phyloP scores from a whole-genome alignment of 2,888 invertebrate species.

The Tethea ocularis region DNA sequence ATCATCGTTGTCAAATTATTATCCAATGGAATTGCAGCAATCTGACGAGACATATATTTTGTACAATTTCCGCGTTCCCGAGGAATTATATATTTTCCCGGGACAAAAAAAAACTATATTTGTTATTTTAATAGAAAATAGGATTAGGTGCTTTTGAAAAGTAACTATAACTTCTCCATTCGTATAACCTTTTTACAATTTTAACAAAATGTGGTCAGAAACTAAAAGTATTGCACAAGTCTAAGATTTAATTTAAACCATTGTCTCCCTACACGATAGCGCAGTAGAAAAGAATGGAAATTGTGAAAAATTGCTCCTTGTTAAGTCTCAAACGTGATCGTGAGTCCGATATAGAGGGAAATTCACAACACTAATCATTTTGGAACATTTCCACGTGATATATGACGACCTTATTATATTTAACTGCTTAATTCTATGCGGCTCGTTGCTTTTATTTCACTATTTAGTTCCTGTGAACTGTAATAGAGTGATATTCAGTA shows the following conservation, averaged over 20 bases:
- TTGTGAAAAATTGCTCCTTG: conserved; percentile 64
- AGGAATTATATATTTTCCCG: too few species aligned
- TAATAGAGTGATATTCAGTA: not conserved
- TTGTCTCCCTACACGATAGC: conserved; percentile 33
- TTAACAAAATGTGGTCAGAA: not conserved
- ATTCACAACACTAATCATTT: conserved; percentile 29
- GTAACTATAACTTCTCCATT: too few species aligned
- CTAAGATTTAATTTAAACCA: not conserved
- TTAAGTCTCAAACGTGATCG: conserved; percentile 43
- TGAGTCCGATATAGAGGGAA: conserved; percentile 33
- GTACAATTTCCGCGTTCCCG: too few species aligned
- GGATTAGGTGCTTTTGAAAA: too few species aligned
- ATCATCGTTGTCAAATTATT: too few species aligned
- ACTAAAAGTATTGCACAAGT: not conserved
- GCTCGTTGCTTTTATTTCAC: conserved; percentile 3
- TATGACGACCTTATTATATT: conserved; percentile 3
- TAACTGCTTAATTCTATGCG: conserved; percentile 7
- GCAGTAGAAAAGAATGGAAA: conserved; percentile 52
- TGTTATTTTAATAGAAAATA: too few species aligned
- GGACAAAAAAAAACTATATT: too few species aligned
- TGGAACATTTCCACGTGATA: conserved; percentile 19
- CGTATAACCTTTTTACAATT: too few species aligned
- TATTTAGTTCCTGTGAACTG: not conserved
- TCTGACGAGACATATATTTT: too few species aligned
- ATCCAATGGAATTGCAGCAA: too few species aligned